Evolutionary conservation across 2,888 invertebrate genomes (phyloP).

Genomic region (Capitulum mitella): DNA sequence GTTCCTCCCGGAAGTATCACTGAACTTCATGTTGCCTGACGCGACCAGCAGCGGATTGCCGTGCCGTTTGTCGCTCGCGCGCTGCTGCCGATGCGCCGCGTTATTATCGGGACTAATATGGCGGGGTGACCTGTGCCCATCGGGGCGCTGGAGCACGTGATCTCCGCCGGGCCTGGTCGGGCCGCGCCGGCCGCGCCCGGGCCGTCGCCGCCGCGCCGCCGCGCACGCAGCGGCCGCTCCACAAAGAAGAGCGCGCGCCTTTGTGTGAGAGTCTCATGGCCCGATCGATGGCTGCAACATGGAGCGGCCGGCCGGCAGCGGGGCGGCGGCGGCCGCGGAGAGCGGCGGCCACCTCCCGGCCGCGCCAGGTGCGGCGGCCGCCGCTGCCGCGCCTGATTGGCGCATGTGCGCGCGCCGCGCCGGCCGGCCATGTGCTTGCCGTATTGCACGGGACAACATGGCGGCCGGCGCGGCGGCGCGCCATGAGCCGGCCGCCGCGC

Average conservation of each 20-base stretch:
- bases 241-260: neutral
- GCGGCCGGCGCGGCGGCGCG: neutral
- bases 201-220: neutral
- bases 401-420: neutral
- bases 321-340: neutral
- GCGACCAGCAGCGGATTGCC: too few species aligned
- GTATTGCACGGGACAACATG: slow-evolving; percentile 7
- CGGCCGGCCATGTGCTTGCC: neutral
- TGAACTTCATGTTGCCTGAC: too few species aligned
- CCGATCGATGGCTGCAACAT: neutral
- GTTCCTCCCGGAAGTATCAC: too few species aligned
- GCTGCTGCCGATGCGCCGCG: too few species aligned
- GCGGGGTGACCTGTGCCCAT: too few species aligned
- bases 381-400: neutral
- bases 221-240: neutral
- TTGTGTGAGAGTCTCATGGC: neutral
- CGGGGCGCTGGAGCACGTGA: too few species aligned
- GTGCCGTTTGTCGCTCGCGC: too few species aligned
- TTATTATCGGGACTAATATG: too few species aligned
- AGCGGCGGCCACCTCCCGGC: neutral
- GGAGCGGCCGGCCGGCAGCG: neutral
- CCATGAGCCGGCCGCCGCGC: neutral
- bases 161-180: too few species aligned
- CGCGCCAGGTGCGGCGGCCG: neutral
- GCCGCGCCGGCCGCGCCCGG: neutral